phyloP scores from a whole-genome alignment of 2,888 invertebrate species.

The Trichogramma evanescens region DNA sequence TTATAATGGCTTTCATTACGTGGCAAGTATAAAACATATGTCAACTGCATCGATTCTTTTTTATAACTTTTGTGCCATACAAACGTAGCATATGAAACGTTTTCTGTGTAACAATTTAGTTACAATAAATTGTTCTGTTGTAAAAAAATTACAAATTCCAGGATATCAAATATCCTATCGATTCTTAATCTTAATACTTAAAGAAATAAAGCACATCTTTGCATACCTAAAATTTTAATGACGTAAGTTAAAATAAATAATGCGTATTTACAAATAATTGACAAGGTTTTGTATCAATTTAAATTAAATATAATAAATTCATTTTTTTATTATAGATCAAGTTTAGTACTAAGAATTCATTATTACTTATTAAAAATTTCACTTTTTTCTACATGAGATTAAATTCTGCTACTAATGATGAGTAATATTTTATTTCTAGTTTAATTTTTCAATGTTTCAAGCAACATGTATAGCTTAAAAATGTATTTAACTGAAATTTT shows the following conservation, averaged over 20 bases:
- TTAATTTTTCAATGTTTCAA: constrained; percentile 9
- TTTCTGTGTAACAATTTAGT: constrained; percentile 13
- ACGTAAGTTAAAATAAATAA: neutral
- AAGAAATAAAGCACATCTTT: constrained; percentile 1
- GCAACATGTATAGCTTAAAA: constrained; percentile 15
- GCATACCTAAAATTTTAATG: neutral
- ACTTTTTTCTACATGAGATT: constrained; percentile 11
- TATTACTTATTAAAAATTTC: no score
- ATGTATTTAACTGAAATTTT: constrained; percentile 6
- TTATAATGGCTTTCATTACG: constrained; percentile 16
- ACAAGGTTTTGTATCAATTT: constrained; percentile 7
- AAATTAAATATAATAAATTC: constrained; percentile 3
- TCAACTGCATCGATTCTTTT: constrained; percentile 3
- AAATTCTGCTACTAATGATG: neutral
- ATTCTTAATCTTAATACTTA: constrained; percentile 1
- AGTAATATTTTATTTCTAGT: constrained; percentile 9
- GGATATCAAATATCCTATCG: constrained; percentile 12
- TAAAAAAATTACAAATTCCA: constrained; percentile 13
- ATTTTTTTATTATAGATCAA: no score
- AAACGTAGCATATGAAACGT: constrained; percentile 18
- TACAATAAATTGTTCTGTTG: constrained; percentile 17
- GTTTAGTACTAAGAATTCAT: no score
- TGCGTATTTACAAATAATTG: neutral
- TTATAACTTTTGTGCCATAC: constrained; percentile 18
- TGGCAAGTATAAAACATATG: constrained; percentile 11